Evolutionary conservation across 2,888 invertebrate species (phyloP), one percentile per base, ranked within the genome.

Genomic region (Brachypterus glaber): DNA sequence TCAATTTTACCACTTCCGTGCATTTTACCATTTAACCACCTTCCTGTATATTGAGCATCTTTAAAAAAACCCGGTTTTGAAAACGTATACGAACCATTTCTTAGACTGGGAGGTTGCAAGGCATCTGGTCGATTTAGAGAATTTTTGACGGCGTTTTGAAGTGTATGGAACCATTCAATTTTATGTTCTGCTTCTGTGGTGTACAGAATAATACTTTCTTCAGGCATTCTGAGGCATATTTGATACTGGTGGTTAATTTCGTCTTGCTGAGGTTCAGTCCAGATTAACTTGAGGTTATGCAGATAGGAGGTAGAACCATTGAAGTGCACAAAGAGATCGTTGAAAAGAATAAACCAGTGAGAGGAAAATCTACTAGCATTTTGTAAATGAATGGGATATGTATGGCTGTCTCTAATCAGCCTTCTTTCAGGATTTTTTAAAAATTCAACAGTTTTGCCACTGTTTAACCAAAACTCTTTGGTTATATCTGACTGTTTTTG

Each of bases 1-100:
- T 80, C 80, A 41, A 91, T 62, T 59, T 81, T 82, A 3, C 91
- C 90, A 57, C 72, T 72, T 0, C 91, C 92, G 59, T 91, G 86
- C 54, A 89, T 72, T 57, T 86, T 82, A 0, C 86, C 89, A 56
- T 79, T 80, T 41, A 78, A 62, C 91, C 91, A 92, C 39, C 80
- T 72, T 0, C 87, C 92, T 35, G 70, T 74, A 51, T 89, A 91
- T 46, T 76, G 80, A 0, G 87, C 84, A 49, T 82, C 83, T 59
- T 85, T 82, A 54, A 77, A 87, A 52, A 74, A 72, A 1, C 72
- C 61, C 58, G 74, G 77, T 86, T 7, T 76, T 74, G 59, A 84
- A 90, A 1, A 76, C 73, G 54, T 85, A 81, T 87, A 82, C 12
- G 71, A 73, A 0, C 86, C 84, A 24, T 77, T 78, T 34, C 91